Base-by-base conservation (phyloP, 2,797 vertebrate species). In the Esox masquinongy region DNA sequence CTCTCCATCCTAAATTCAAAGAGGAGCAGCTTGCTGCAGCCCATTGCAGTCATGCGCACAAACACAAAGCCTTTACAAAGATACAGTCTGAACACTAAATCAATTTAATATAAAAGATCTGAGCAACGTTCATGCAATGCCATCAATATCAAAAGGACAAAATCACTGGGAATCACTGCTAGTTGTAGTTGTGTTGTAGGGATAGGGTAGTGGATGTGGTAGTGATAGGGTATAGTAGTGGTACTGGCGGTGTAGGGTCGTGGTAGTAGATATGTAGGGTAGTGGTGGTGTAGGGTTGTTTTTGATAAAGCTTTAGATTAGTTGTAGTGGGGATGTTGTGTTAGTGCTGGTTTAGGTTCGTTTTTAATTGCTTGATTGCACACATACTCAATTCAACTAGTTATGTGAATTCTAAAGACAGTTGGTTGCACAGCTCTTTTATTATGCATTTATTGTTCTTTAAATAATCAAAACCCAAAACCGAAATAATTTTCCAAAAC, bases 1-100 rank as follows among this genome's bases (percentile, higher is more conserved):
- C 63, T 53, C 71, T 72, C n/a, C 1, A 34, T 67, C 66, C 31
- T 29, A 81, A 69, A 70, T 77, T 12, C 2, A 3, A 47, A 43
- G 72, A 2, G 11, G 43, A n/a, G 9, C 72, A 56, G 14, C 74
- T 11, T 17, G 15, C 39, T 47, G 53, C 70, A 68, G 34, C 8
- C 59, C 17, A 29, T 47, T 63, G 0, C 72, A 61, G 31, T n/a
- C n/a, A 11, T 16, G 26, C 22, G 15, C 47, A 67, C 39, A 51
- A 34, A 51, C 1, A 34, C 24, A 67, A 43, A 70, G 8, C 36
- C 17, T 22, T 34, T 16, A 43, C 59, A n/a, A 72, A 63, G 68
- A 79, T 22, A 73, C 36, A n/a, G 0, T 22, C 29, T 72, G 6
- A 31, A 49, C 24, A 5, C 43, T 11, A 14, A 47, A 47, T 14